phyloP scores from a whole-genome alignment of 1,140 invertebrate genomes.

The Paracyclopina nana region DNA sequence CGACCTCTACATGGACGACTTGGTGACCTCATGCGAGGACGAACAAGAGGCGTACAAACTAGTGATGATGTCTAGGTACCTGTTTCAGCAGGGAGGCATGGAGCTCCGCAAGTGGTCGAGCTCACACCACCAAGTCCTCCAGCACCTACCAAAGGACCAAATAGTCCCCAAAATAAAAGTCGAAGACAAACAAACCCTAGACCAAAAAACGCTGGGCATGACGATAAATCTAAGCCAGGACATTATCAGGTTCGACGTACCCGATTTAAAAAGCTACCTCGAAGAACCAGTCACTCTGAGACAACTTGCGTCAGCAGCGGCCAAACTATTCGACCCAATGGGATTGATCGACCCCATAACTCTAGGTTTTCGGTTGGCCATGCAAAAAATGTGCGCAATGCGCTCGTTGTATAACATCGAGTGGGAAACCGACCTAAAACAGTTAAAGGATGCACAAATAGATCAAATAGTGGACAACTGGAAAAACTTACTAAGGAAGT shows the following conservation, averaged over 20 bases:
- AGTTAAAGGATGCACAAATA: constrained; percentile 19
- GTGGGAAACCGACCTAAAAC: constrained; percentile 4
- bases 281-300: constrained; percentile 15
- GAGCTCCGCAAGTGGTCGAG: constrained; percentile 17
- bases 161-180: not conserved
- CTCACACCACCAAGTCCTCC: constrained; percentile 1
- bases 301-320: constrained; percentile 14
- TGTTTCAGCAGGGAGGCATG: constrained; percentile 17
- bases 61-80: not conserved
- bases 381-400: constrained; percentile 18
- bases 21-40: constrained; percentile 6
- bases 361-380: too few relatives aligned
- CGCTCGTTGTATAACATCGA: constrained; percentile 17
- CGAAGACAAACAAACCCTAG: too few relatives aligned
- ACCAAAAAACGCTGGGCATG: too few relatives aligned
- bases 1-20: constrained; percentile 21
- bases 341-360: constrained; percentile 19
- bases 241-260: constrained; percentile 13
- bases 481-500: constrained; percentile 15
- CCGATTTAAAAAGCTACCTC: not conserved
- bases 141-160: not conserved
- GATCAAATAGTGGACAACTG: constrained; percentile 14
- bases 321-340: constrained; percentile 22
- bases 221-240: constrained; percentile 16
- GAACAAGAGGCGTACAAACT: constrained; percentile 16